phyloP scores from a whole-genome alignment of 2,888 invertebrate species.

The Drosophila percnosoma region DNA sequence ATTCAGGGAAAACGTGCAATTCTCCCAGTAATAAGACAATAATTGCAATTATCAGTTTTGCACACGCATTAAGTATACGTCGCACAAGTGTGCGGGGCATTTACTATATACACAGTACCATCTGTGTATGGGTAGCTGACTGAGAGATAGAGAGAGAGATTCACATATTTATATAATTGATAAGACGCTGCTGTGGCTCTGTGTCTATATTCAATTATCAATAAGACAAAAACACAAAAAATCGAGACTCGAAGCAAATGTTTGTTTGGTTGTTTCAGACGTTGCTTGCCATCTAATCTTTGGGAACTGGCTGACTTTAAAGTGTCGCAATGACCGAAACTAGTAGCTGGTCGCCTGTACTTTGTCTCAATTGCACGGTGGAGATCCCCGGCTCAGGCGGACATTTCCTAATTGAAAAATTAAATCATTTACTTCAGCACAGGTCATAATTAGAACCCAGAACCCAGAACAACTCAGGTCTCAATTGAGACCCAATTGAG shows the following conservation, averaged over 20 bases:
- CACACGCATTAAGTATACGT: conserved; percentile 70
- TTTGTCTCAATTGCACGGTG: conserved; percentile 70
- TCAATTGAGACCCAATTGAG: conserved; percentile 71
- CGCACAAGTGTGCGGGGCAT: conserved; percentile 31
- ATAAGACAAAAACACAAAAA: conserved; percentile 34
- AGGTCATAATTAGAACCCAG: conserved; percentile 62
- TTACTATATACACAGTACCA: conserved; percentile 23
- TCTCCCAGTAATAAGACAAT: conserved; percentile 2
- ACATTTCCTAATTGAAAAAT: conserved; percentile 78
- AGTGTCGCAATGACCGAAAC: conserved; percentile 39
- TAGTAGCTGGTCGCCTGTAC: conserved; percentile 36
- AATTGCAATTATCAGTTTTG: conserved; percentile 65
- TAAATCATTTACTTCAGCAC: conserved; percentile 71
- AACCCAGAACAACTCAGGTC: conserved; percentile 16
- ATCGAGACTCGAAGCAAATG: conserved; percentile 45
- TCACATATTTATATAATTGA: conserved; percentile 41
- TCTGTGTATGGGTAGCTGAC: not conserved
- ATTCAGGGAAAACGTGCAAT: conserved; percentile 75
- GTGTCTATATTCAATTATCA: conserved; percentile 60
- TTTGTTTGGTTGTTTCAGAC: conserved; percentile 39
- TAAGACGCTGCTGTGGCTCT: conserved; percentile 49
- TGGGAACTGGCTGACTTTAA: conserved; percentile 3
- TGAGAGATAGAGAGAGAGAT: not conserved
- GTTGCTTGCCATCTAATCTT: conserved; percentile 39
- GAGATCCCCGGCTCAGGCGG: conserved; percentile 16